Base-by-base conservation (phyloP, 2,113 vertebrate species). In the Prunella himalayana region DNA sequence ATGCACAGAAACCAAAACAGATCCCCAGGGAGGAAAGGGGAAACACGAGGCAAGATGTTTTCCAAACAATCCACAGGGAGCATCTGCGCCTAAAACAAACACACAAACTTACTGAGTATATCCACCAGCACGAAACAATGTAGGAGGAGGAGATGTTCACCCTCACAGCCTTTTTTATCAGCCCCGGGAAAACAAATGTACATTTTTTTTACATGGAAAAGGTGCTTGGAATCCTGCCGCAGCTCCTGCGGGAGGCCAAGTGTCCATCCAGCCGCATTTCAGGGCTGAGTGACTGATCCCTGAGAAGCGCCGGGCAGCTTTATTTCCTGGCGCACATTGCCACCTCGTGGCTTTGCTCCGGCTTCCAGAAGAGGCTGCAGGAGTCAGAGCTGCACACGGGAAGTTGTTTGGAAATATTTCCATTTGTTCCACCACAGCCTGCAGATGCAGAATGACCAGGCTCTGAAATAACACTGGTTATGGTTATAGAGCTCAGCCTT, bases 251-350 rank as follows among this genome's bases (percentile, higher is more conserved):
- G 21, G 41, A 33, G 51, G 50, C 45, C 66, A 22, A 7, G 31
- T 11, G 39, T 23, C 72, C 41, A 12, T 1, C 3, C 31, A 37
- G 39, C 10, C 3, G 7, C 39, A n/a, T 39, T 24, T 37, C 25
- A 21, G 72, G 41, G n/a, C 63, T 51, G 65, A 57, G 7, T 5
- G 45, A 20, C 4, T 4, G 37, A 27, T 15, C 13, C 25, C 20
- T 7, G 35, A 11, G 10, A 23, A n/a, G 21, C 0, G 21, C 35
- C 4, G 2, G 31, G 41, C 47, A 22, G 56, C 8, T 22, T 81
- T 53, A 98, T 98, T 97, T 88, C 94, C 95, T 97, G 82, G 97
- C 51, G 86, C 86, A 96, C 91, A 97, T 87, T 95, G 98, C 97
- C 98, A 98, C 92, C 98, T 95, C 41, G 94, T 97, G 98, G 97